Conservation (phyloP, 2,113 vertebrate genomes). For the Capreolus pygargus region DNA sequence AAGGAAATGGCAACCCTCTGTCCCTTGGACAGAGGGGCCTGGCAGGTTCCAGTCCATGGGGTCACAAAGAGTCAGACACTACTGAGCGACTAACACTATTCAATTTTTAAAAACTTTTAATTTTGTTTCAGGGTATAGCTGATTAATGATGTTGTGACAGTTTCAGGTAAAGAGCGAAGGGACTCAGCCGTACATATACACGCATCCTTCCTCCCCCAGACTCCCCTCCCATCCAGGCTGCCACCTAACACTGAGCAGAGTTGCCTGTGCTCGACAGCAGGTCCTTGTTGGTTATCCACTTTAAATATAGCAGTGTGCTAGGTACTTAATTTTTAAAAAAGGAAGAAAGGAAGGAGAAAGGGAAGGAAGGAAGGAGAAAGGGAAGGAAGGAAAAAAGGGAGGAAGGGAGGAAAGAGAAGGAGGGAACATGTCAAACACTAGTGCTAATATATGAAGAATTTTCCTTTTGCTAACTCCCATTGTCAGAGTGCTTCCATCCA, state of each 20-base stretch:
- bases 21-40: neutral
- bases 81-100: neutral
- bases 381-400: no score
- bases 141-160: neutral
- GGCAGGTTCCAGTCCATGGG: neutral
- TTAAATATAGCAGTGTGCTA: neutral
- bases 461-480: neutral
- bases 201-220: neutral
- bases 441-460: neutral
- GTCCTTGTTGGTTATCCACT: neutral
- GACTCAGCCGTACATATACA: neutral
- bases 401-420: neutral
- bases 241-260: neutral
- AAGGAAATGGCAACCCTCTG: neutral
- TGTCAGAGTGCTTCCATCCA: constrained; percentile 11
- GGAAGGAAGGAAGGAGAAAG: neutral
- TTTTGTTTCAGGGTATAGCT: neutral
- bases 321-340: neutral
- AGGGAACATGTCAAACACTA: neutral
- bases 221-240: neutral
- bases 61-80: neutral
- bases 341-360: neutral
- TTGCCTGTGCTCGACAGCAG: neutral
- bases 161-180: neutral
- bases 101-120: neutral